phyloP scores from a whole-genome alignment of 2,797 vertebrate species.

The Rhynchotus rufescens region DNA sequence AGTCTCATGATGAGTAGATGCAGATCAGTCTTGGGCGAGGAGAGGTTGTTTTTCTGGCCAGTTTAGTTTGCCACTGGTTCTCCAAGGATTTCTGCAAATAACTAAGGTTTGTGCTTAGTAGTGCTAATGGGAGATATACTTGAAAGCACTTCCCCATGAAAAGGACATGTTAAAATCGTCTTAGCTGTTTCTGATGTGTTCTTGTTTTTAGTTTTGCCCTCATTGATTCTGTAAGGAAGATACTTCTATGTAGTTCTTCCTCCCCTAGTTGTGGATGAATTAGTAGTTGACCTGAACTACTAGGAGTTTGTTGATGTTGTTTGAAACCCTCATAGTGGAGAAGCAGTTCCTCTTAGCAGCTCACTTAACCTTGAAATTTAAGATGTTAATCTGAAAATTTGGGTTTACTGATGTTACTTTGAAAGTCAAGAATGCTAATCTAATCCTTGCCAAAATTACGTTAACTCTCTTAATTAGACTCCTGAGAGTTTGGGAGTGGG shows the following conservation, averaged over 20 bases:
- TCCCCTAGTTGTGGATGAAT: background rate
- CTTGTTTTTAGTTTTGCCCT: background rate
- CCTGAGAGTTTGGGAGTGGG: background rate
- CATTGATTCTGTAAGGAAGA: background rate
- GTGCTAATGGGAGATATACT: background rate
- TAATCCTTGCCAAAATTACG: background rate
- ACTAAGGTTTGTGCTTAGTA: background rate
- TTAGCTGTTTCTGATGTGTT: background rate
- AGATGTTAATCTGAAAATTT: background rate
- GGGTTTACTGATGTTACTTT: background rate
- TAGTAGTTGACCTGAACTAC: background rate
- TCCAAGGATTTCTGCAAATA: rapidly evolving
- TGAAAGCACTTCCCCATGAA: rapidly evolving
- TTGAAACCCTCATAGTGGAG: background rate
- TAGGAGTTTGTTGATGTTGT: background rate
- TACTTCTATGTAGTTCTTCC: background rate
- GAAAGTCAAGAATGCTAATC: background rate
- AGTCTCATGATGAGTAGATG: background rate
- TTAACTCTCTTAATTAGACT: background rate
- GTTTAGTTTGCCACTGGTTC: background rate
- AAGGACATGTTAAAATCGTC: background rate
- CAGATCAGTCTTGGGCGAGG: background rate
- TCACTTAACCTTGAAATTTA: background rate
- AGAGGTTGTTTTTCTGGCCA: background rate
- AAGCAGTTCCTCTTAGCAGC: background rate